Base-by-base conservation (phyloP, 1,140 invertebrate genomes). In the Homarus americanus region DNA sequence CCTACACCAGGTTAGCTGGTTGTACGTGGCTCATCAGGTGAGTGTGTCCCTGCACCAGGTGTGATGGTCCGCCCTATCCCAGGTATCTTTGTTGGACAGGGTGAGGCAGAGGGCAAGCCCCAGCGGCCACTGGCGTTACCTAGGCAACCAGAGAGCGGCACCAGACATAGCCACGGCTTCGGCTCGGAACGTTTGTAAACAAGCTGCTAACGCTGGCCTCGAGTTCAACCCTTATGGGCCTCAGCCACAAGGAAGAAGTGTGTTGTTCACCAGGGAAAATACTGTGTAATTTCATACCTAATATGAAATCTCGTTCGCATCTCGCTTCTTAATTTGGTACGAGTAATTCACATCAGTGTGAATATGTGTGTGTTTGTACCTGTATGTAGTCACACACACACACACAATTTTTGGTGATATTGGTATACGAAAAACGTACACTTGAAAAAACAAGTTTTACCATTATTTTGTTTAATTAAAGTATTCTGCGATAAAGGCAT, bases 111-210 rank as follows among this genome's bases (percentile, higher is more conserved):
- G n/a, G n/a, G n/a, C n/a, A n/a, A n/a, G n/a, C 79, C 79, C 49
- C 63, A 41, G 32, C 79, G 79, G 63, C 79, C 79, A 82, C 44
- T 63, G 79, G 49, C 79, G 79, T 82, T 63, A 63, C 79, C 79
- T 36, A 63, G 79, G 79, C 79, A 82, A 82, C 79, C 17, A 58
- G 82, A 40, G 82, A 44, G 82, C 41, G 66, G 53, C 53, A 58
- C 44, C 24, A 34, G 80, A 38, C 53, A 83, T 40, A 28, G 15
- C 82, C 28, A 63, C 63, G 36, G 63, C 82, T 49, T 58, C 73
- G 20, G 32, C 66, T 41, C 38, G 66, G 49, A 82, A 63, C 79
- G 36, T 66, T 63, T 82, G 79, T 82, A 82, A 82, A 82, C 79
- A 82, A 82, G 79, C 32, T 82, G 49, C 17, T 53, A 32, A 38